Base-by-base conservation (phyloP, 1,140 invertebrate species). In the Reticulitermes speratus region DNA sequence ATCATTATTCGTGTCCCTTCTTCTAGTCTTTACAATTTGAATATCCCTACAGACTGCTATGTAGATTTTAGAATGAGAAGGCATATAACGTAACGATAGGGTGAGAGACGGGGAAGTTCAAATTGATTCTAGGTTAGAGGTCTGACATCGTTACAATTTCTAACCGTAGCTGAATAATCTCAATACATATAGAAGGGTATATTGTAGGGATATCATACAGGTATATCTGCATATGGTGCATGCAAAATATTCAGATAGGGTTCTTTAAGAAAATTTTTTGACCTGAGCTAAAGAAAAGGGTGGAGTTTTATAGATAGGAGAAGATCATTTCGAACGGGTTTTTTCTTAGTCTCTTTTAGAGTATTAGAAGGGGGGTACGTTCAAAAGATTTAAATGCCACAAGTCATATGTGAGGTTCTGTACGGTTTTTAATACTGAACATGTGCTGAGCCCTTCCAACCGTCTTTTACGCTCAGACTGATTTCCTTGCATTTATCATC, bases 161-260 rank as follows among this genome's bases (percentile, higher is more conserved):
- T 30, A 75, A 8, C 52, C 52, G 19, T 55, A 5, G 65, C 14
- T 25, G 65, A 75, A 75, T 75, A 75, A 30, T 75, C 25, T 75
- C 55, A n/a, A 75, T 75, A 75, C 65, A 16, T 16, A 75, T 0
- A 75, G 65, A 75, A 30, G 65, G 65, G 8, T 30, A 48, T 48
- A 48, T 48, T 48, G 11, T 48, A 48, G 7, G 48, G 14, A 21
- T 16, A 55, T 19, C 25, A 25, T 8, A 30, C 65, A 75, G 65
- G 65, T 75, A 75, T 75, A 75, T 75, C 65, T 75, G 65, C 65
- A 75, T 75, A 75, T 14, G 11, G 25, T 2, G 14, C 11, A 75
- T 75, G 65, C 65, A 75, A 25, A 30, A 75, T 75, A 75, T 75
- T 75, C 65, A 75, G 65, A 75, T 75, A 75, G 65, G 65, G 65